phyloP scores from a whole-genome alignment of 2,113 vertebrate species.

The Pelusios castaneus region DNA sequence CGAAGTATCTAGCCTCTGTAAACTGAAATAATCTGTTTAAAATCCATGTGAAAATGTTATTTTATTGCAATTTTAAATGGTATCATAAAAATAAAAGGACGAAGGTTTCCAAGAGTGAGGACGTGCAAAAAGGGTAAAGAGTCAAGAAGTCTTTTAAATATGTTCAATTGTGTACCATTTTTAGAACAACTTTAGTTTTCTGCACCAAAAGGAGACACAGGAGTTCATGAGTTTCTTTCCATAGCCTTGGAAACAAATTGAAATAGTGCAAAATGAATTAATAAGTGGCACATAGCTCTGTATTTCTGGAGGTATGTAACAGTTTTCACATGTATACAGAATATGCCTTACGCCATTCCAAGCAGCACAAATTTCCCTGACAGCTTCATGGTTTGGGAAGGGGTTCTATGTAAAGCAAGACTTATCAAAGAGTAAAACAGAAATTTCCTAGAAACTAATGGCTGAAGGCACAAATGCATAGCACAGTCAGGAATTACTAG shows the following conservation, averaged over 20 bases:
- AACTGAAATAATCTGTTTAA: background rate
- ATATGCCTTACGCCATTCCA: background rate
- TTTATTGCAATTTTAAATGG: background rate
- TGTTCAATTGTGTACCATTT: conserved; percentile 40
- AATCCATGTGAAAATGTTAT: background rate
- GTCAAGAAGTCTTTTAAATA: background rate
- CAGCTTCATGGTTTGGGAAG: background rate
- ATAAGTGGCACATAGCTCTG: background rate
- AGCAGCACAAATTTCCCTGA: background rate
- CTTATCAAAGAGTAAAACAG: background rate
- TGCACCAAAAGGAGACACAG: conserved; percentile 20
- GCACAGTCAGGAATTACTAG: background rate
- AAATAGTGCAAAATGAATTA: background rate
- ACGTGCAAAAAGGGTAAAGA: conserved; percentile 21
- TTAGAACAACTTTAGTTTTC: conserved; percentile 22
- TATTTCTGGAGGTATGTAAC: background rate
- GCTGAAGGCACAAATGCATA: background rate
- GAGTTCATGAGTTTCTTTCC: conserved; percentile 34
- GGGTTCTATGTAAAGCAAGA: background rate
- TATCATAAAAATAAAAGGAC: background rate
- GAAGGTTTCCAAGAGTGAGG: background rate
- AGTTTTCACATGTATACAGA: background rate
- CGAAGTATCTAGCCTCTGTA: background rate
- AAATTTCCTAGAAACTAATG: background rate
- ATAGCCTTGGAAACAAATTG: conserved; percentile 30